phyloP scores from a whole-genome alignment of 1,140 invertebrate species.

The Drosophila serrata region DNA sequence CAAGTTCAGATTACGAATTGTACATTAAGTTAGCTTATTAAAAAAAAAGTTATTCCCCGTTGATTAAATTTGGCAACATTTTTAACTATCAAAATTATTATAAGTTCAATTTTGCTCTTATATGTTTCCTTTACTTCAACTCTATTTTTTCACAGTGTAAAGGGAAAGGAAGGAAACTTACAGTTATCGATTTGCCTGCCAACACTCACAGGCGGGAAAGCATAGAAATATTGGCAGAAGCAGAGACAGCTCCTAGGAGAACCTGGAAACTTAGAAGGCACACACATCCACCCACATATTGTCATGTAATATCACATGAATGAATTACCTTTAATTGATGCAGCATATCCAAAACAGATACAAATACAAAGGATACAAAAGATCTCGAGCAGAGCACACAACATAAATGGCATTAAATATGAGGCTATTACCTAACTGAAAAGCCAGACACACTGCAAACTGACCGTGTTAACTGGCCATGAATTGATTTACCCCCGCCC shows the following conservation, averaged over 20 bases:
- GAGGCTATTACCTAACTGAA: slow-evolving; percentile 65
- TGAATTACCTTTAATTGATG: slow-evolving; percentile 83
- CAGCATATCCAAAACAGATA: slow-evolving; percentile 56
- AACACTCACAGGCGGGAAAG: slow-evolving; percentile 7
- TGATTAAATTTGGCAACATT: too few relatives aligned
- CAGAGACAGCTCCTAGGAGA: neutral
- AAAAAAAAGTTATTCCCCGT: too few relatives aligned
- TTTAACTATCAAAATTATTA: too few relatives aligned
- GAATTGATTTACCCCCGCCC: slow-evolving; percentile 5
- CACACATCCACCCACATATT: slow-evolving; percentile 14
- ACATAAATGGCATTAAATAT: slow-evolving; percentile 82
- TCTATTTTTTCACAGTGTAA: slow-evolving; percentile 59
- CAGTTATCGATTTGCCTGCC: slow-evolving; percentile 28
- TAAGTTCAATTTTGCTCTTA: too few relatives aligned
- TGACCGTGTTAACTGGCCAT: slow-evolving; percentile 35
- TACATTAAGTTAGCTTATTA: too few relatives aligned
- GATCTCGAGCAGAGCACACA: slow-evolving; percentile 55
- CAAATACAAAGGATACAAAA: slow-evolving; percentile 29
- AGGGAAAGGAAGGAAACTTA: slow-evolving; percentile 14
- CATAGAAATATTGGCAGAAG: neutral
- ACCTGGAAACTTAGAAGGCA: slow-evolving; percentile 12
- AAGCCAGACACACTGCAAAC: slow-evolving; percentile 59
- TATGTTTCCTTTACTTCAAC: too few relatives aligned
- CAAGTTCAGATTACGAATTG: too few relatives aligned
- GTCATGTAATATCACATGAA: slow-evolving; percentile 77